Conservation (phyloP, 1,140 invertebrate species). For the Caenorhabditis inopinata region DNA sequence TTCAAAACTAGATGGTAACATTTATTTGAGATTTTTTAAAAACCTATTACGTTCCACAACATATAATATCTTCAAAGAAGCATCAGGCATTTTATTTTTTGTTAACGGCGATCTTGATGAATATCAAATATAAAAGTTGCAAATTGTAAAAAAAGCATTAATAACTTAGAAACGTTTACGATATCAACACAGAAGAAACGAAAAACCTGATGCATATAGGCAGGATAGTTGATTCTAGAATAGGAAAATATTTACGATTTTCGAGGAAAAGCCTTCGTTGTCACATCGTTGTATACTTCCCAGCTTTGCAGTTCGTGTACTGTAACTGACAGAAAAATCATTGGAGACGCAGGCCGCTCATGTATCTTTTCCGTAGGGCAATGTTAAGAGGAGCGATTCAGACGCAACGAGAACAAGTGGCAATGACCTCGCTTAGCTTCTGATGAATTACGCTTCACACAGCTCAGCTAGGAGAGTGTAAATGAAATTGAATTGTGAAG, state of each 20-base stretch:
- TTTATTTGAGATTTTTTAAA: no score
- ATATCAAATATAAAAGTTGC: no score
- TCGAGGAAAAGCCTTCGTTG: neutral
- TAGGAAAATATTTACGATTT: neutral
- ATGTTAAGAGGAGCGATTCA: neutral
- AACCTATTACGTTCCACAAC: no score
- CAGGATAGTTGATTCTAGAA: neutral
- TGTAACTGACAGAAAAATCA: slow-evolving; percentile 11
- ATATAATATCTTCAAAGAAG: no score
- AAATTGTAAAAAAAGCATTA: no score
- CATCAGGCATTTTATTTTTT: no score
- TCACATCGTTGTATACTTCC: slow-evolving; percentile 20
- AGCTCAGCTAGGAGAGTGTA: neutral
- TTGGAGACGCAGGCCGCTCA: slow-evolving; percentile 1
- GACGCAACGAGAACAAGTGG: neutral
- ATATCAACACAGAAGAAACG: neutral
- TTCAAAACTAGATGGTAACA: no score
- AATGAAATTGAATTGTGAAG: neutral
- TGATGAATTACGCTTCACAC: slow-evolving; percentile 3
- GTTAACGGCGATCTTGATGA: no score
- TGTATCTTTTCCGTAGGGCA: neutral
- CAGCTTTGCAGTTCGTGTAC: slow-evolving; percentile 22
- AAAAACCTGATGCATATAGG: neutral
- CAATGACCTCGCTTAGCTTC: neutral
- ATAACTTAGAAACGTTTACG: no score